phyloP scores from a whole-genome alignment of 2,888 invertebrate species.

The Anorthoa munda region DNA sequence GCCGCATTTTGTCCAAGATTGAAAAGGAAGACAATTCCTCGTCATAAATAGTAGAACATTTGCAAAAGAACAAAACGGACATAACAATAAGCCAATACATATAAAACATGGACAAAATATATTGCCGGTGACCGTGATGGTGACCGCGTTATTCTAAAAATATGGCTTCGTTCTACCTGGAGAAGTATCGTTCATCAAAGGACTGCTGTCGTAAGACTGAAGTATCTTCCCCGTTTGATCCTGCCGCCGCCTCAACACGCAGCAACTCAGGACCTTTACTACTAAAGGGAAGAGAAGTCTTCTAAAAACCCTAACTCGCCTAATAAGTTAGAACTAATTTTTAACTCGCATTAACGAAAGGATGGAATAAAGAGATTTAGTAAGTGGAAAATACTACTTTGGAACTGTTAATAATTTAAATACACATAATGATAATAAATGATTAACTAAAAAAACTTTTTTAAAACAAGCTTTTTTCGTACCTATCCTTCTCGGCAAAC shows the following conservation, averaged over 20 bases:
- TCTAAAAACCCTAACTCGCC: conserved; percentile 13
- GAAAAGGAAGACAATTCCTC: neutral
- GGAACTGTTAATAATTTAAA: neutral
- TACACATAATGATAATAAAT: neutral
- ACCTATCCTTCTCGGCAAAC: no score
- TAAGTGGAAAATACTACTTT: neutral
- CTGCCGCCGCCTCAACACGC: neutral
- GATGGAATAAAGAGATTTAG: no score
- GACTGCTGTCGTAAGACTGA: conserved; percentile 28
- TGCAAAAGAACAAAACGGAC: conserved; percentile 10
- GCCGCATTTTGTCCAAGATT: conserved; percentile 31
- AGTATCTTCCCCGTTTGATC: conserved; percentile 28
- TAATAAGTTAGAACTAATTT: neutral
- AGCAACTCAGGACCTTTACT: conserved; percentile 8
- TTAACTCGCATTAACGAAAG: neutral
- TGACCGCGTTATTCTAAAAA: conserved; percentile 7
- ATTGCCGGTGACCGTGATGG: no score
- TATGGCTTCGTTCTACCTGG: conserved; percentile 34
- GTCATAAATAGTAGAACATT: neutral
- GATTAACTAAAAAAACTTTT: no score
- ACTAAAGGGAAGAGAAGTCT: conserved; percentile 18
- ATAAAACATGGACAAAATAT: no score
- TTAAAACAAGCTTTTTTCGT: no score
- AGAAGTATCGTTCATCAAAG: conserved; percentile 23
- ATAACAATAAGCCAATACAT: conserved; percentile 12